Evolutionary conservation across 2,888 invertebrate species (phyloP).

Genomic region (Rhagonycha lutea): DNA sequence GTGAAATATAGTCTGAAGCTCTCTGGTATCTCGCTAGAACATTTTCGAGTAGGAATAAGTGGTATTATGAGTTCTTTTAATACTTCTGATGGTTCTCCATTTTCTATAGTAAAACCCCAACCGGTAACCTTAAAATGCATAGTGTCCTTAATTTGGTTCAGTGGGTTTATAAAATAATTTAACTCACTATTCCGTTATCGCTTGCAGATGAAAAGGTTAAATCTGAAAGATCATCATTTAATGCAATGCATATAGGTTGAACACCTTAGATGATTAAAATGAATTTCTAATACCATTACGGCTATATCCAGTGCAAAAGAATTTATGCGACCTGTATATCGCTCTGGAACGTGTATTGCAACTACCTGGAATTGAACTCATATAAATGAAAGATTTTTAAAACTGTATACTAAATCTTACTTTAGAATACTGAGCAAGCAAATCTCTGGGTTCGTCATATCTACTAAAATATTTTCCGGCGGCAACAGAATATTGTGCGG

Average conservation of each 20-base stretch:
- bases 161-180: neutral
- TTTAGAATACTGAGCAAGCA: too few relatives aligned
- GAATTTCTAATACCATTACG: slow-evolving; percentile 40
- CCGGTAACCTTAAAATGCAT: too few relatives aligned
- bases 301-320: slow-evolving; percentile 48
- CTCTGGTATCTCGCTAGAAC: too few relatives aligned
- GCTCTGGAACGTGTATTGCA: slow-evolving; percentile 31
- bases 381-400: neutral
- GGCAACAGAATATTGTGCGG: too few relatives aligned
- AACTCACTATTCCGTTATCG: slow-evolving; percentile 37
- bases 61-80: neutral
- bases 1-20: too few relatives aligned
- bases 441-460: too few relatives aligned
- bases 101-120: too few relatives aligned
- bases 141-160: too few relatives aligned
- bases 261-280: slow-evolving; percentile 43
- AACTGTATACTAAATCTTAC: too few relatives aligned
- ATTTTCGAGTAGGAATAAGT: too few relatives aligned
- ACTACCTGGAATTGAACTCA: slow-evolving; percentile 29
- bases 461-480: too few relatives aligned
- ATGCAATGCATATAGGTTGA: slow-evolving; percentile 48
- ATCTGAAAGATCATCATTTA: slow-evolving; percentile 23
- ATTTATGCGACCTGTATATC: slow-evolving; percentile 36
- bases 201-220: slow-evolving; percentile 10
- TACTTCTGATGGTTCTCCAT: neutral